phyloP scores from a whole-genome alignment of 2,797 vertebrate genomes.

The Chanos chanos region DNA sequence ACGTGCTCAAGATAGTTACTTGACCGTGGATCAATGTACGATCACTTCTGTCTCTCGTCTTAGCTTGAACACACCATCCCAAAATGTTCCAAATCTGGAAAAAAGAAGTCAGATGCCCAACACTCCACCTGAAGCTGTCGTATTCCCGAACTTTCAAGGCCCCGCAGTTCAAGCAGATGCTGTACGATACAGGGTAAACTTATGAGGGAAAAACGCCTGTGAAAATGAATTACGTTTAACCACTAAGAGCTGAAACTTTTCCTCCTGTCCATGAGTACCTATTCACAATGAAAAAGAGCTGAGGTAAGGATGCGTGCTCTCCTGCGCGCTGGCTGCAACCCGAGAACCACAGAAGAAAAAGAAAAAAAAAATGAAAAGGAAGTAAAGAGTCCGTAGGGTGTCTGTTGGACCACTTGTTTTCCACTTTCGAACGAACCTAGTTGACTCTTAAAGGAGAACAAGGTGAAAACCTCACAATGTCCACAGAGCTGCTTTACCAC shows the following conservation, averaged over 20 bases:
- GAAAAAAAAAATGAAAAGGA: constrained; percentile 61
- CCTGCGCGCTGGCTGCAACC: constrained; percentile 43
- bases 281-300: constrained; percentile 43
- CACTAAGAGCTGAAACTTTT: background rate
- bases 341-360: constrained; percentile 46
- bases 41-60: background rate
- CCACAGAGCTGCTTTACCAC: too few species aligned
- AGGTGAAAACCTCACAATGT: constrained; percentile 29
- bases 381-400: constrained; percentile 54
- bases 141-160: background rate
- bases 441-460: constrained; percentile 31
- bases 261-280: constrained; percentile 7
- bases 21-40: constrained; percentile 25
- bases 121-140: constrained; percentile 33
- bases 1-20: constrained; percentile 41
- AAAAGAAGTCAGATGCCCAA: background rate
- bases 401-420: constrained; percentile 70
- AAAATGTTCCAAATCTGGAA: constrained; percentile 20
- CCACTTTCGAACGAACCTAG: constrained; percentile 59
- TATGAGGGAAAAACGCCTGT: too few species aligned
- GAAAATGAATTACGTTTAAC: too few species aligned
- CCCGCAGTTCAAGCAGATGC: too few species aligned
- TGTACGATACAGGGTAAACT: too few species aligned
- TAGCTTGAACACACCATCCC: background rate
- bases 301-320: constrained; percentile 48